Conservation (phyloP, 2,797 vertebrate genomes). For the Balearica regulorum region DNA sequence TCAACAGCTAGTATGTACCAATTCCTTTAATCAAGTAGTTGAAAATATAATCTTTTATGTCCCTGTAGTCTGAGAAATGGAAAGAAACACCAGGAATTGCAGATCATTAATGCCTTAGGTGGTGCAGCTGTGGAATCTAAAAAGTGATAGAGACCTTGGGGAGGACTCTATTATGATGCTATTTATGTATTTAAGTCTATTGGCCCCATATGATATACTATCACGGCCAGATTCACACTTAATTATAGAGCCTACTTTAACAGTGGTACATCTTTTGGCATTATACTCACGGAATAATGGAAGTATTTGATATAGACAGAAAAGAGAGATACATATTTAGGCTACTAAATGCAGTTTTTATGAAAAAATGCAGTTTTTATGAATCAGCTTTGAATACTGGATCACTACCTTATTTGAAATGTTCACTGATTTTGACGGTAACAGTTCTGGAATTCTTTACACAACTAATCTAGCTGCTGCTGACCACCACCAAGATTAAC, state of each 20-base stretch:
- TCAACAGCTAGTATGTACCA: background rate
- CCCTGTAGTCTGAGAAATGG: background rate
- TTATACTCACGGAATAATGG: background rate
- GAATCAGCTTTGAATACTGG: background rate
- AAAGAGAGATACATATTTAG: background rate
- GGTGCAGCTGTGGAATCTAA: background rate
- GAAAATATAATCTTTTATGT: background rate
- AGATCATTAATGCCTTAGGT: background rate
- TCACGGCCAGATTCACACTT: background rate
- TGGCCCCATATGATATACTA: background rate
- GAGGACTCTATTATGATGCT: background rate
- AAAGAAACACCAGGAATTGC: background rate
- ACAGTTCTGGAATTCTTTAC: background rate
- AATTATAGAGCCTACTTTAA: background rate
- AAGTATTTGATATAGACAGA: background rate
- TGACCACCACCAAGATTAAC: background rate
- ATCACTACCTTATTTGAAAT: background rate
- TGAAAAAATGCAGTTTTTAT: background rate
- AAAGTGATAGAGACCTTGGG: background rate
- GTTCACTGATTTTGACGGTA: background rate
- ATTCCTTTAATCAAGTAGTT: background rate
- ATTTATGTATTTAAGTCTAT: background rate
- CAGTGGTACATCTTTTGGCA: background rate
- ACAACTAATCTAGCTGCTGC: background rate
- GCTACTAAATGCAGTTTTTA: background rate